Base-by-base conservation (phyloP, 2,888 invertebrate species). In the Taphrorychus bicolor region DNA sequence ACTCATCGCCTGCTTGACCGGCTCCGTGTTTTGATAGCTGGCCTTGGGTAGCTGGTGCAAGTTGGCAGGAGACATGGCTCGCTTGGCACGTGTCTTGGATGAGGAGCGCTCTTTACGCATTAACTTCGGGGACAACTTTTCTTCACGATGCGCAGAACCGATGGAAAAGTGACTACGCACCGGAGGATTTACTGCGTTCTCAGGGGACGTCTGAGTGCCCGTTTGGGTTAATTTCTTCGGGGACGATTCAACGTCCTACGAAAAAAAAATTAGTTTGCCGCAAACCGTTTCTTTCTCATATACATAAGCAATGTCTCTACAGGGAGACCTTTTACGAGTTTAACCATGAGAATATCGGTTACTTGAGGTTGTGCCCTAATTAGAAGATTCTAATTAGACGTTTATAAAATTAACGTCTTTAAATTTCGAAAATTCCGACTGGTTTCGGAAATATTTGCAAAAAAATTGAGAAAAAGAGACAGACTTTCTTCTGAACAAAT, bases 1-100 rank as follows among this genome's bases (percentile, higher is more conserved):
- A 72, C 95, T 94, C 79, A 96, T 87, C 0, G 97, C 97, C 73
- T 91, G 89, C 80, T 95, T 94, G 0, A 88, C 86, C 9, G 89
- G 87, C 71, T 88, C 87, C 78, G 88, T 82, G 11, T 76, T 74
- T 5, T 73, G 73, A 53, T 80, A 79, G 68, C 74, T 77, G 70
- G 68, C 81, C 77, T 73, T 84, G 24, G 77, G 84, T 75, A 72
- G 77, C 54, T 83, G 82, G 53, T 83, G 83, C 77, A 74, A 79
- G 74, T 79, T 78, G 71, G 85, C 76, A 70, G 83, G 77, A 64
- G 82, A 78, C 73, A 82, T 83, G 71, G 73, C 82, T 76, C 73
- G 83, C 82, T 73, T 86, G 77, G 85, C 65, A 82, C 85, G 42
- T 83, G 83, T 19, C 83, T 84, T 79, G 80, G 77, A 67, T 70